These are phyloP conservation scores for Proisotoma minuta DNA, from an alignment of 2,888 invertebrate species.

Conservation along the genomic window DNA sequence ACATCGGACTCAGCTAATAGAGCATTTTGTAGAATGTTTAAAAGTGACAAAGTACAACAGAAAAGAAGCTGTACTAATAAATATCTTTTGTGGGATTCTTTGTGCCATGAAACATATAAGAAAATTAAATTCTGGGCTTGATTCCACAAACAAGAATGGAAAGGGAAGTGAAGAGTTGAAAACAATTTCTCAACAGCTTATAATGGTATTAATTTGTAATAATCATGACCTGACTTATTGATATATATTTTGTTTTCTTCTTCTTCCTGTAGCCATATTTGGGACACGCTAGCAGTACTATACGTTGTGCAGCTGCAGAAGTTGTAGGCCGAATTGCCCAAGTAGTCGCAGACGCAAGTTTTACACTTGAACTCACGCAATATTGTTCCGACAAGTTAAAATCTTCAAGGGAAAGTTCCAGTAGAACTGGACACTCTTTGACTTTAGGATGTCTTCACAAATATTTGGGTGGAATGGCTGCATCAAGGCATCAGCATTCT, in stretches of 20 bases:
- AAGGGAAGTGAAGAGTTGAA: conserved; percentile 49
- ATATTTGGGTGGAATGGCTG: conserved; percentile 92
- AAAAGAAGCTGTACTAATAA: conserved; percentile 93
- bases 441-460: conserved; percentile 94
- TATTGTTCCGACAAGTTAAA: conserved; percentile 82
- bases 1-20: conserved; percentile 93
- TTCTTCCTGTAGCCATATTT: conserved; percentile 51
- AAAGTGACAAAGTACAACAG: conserved; percentile 74
- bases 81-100: conserved; percentile 88
- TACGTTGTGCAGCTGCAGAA: conserved; percentile 92
- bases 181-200: conserved; percentile 40
- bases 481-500: conserved; percentile 87
- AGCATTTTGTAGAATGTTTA: conserved; percentile 79
- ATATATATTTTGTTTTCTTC: not conserved
- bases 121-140: conserved; percentile 67
- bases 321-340: conserved; percentile 90
- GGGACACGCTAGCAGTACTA: conserved; percentile 54
- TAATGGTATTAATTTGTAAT: conserved; percentile 25
- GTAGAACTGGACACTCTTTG: conserved; percentile 79
- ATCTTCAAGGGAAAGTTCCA: conserved; percentile 79
- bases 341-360: conserved; percentile 77
- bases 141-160: conserved; percentile 68
- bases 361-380: conserved; percentile 83
- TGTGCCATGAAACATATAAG: conserved; percentile 79
- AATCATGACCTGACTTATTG: not conserved